Percentiles rank a stretch among this genome's conserved stretches.
phyloP scores from a whole-genome alignment of 2,888 invertebrate genomes.

The Standfussiana lucernea region DNA sequence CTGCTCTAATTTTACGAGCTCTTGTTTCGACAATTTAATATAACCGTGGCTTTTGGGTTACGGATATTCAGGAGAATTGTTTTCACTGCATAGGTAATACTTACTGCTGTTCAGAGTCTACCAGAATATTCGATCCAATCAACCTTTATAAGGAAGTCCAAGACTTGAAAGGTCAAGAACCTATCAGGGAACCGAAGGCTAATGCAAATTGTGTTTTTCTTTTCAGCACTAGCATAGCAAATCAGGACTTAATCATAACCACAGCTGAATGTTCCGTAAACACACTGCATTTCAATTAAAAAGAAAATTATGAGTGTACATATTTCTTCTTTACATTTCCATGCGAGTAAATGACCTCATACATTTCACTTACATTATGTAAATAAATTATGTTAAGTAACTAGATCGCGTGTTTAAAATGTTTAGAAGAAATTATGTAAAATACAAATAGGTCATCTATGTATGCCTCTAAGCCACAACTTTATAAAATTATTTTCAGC shows the following conservation, averaged over 20 bases:
- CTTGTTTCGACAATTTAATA: not conserved
- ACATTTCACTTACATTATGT: slow-evolving; percentile 25
- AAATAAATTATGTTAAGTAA: slow-evolving; percentile 39
- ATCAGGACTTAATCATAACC: slow-evolving; percentile 2
- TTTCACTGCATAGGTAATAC: not conserved
- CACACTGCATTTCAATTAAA: slow-evolving; percentile 30
- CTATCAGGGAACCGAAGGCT: not conserved
- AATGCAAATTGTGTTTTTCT: slow-evolving; percentile 25
- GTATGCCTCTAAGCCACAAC: not conserved
- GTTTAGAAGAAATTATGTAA: slow-evolving; percentile 20
- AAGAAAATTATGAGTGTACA: slow-evolving; percentile 38
- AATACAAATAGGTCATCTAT: slow-evolving; percentile 23
- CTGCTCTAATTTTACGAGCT: not conserved
- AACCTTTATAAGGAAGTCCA: not conserved
- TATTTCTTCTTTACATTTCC: slow-evolving; percentile 13
- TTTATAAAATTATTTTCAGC: slow-evolving; percentile 14
- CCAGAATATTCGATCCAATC: not conserved
- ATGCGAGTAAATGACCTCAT: slow-evolving; percentile 19
- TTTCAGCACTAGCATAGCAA: not conserved
- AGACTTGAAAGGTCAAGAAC: not conserved
- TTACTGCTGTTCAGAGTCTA: not conserved
- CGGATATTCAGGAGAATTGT: not conserved
- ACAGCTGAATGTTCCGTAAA: slow-evolving; percentile 17
- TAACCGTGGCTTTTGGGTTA: not conserved
- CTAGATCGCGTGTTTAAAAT: slow-evolving; percentile 41